Evolutionary conservation across 2,797 vertebrate genomes (phyloP), one percentile per base, ranked within the genome.

Genomic region (Potorous gilbertii): DNA sequence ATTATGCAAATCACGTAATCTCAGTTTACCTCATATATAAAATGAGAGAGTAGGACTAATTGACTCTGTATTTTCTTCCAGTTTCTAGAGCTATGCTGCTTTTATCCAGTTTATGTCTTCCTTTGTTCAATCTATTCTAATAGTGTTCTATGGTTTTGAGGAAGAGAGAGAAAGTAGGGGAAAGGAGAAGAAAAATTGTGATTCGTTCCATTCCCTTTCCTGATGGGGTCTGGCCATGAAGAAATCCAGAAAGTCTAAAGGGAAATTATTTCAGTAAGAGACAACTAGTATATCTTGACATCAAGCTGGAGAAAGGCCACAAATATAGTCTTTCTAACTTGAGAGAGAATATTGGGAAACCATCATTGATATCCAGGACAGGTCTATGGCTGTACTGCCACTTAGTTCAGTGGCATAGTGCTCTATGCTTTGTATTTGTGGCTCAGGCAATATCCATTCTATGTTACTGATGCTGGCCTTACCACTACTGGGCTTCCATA

Each of bases 371-470:
- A 46, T 46, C 40, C 12, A 81, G 40, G 9, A 46, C 0, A 81
- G 74, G 21, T 24, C 3, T 27, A 14, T 81, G n/a, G 40, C 2
- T 40, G 21, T 81, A 81, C 40, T 90, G 10, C 66, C 91, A 81
- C 28, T 14, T 40, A 0, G 50, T 96, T 94, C 55, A 92, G 62
- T 93, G 18, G 74, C 13, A 27, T 81, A 46, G 5, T 93, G 91
- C 3, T 92, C 92, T 92, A 59, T 31, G 50, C 18, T 94, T 92
- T 90, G 21, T 81, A 40, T 28, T n/a, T 8, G 5, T 62, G 40
- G 59, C 46, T 74, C 54, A 56, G 89, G n/a, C 28, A 90, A 93
- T 29, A 93, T 14, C 91, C 46, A 91, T 96, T 92, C 54, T 91
- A 34, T 74, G 2, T 0, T 6, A 24, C 74, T 27, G 40, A 27